Evolutionary conservation across 2,797 vertebrate species (phyloP), one percentile per base, ranked within the genome.

Genomic region (Carcharodon carcharias): DNA sequence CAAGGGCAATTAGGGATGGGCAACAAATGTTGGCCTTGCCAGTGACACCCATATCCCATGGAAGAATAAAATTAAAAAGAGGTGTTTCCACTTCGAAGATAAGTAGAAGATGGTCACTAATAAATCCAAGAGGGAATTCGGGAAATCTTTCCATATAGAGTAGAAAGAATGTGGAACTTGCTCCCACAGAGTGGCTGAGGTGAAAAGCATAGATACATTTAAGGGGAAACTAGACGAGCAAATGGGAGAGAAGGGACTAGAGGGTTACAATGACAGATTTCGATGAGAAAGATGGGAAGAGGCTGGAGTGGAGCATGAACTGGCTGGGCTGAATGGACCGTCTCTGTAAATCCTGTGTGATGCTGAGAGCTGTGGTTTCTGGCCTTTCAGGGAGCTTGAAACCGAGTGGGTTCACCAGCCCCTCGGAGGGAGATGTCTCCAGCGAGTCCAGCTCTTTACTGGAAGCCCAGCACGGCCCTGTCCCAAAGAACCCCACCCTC

Each of bases 401-500:
- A 0, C 69, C 69, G 2, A 97, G 96, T 93, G 98, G 98, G 2
- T 96, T 97, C 96, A 89, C 98, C 97, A 96, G 98, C 97, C 98
- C 98, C 31, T 98, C 98, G 5, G 98, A 98, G 96, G 98, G 98
- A 67, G 98, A 97, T 65, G 98, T 98, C 0, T 98, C 98, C 85
- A 95, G 96, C 67, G 98, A 97, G 96, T 96, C 97, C 0, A 85
- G 97, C 11, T 97, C 98, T 16, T 95, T 98, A 89, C 97, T 98
- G 3, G 98, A 98, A 1, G 98, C 97, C 4, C 98, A 91, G 56
- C 96, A 98, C 28, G 99, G 99, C 0, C 99, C 99, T 4, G 97
- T 99, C 96, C 99, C 99, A 14, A 98, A 98, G 94, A 99, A 98
- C 97, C 96, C 98, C 28, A 98, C 99, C 1, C 98, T 99, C 73